Evolutionary conservation across 2,797 vertebrate genomes (phyloP), one percentile per base, ranked within the genome.

Genomic region (Alcedo quadribrachys): DNA sequence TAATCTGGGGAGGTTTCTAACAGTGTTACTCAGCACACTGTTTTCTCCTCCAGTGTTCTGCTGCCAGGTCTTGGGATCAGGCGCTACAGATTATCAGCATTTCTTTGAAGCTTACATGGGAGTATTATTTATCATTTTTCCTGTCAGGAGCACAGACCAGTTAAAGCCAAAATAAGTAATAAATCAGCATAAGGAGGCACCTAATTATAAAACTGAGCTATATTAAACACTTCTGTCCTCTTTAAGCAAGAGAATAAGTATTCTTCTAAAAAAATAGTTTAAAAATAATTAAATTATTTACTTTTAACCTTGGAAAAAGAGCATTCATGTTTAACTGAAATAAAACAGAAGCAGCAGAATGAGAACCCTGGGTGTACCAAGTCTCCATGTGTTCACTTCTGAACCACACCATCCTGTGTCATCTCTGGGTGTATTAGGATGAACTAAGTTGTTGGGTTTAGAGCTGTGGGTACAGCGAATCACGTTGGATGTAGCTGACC

Each of bases 21-120:
- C 6, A 3, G 13, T 25, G 68, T 71, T 78, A 21, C 66, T 76
- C 69, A 67, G 43, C 15, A 16, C 24, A 33, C 37, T 70, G 70
- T 65, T 91, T 89, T 81, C 66, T 92, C 78, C 87, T 94, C 84
- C 71, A 18, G 33, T 32, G 83, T 84, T 8, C 81, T 89, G 55
- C 70, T 92, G 79, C 85, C 69, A 63, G 82, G 45, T 73, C 89
- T 87, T 0, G 0, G 81, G 83, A 73, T 87, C 71, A 92, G 57
- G 82, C 85, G 33, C 46, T 32, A 46, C 0, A 4, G 62, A 69
- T 87, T 87, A 94, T 82, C 89, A 92, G 63, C 51, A 46, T 82
- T 89, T 87, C 89, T 95, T 81, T 93, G 90, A 84, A 89, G 86
- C 25, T 89, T 67, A 17, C 50, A 46, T 42, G 61, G 73, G 85